A percentile compares a stretch with the other conserved stretches of the same genome.
These are phyloP conservation scores for Pedionomus torquatus DNA, from an alignment of 2,113 vertebrate species.

Conservation along the genomic window DNA sequence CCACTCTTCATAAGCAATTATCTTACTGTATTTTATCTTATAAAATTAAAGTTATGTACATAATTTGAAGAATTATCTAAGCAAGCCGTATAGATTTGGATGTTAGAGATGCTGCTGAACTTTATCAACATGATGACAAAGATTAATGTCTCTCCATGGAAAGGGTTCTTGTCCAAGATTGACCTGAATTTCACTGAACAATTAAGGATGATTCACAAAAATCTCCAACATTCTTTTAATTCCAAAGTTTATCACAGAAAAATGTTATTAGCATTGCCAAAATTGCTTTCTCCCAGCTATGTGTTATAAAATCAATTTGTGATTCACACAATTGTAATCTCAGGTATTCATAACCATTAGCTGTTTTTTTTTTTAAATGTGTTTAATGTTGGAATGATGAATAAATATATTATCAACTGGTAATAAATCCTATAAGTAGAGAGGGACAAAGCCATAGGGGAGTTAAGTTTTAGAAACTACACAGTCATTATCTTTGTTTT, in stretches of 20 bases:
- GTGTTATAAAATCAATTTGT: neutral
- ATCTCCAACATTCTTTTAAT: neutral
- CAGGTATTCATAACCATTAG: neutral
- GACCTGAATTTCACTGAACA: neutral
- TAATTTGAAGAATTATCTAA: neutral
- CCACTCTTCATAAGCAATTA: neutral
- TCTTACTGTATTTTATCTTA: neutral
- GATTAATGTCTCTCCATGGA: neutral
- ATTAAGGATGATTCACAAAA: neutral
- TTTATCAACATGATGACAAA: neutral
- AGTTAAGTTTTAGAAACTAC: neutral
- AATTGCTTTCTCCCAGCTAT: neutral
- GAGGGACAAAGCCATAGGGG: neutral
- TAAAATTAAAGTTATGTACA: neutral
- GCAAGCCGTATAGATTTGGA: neutral
- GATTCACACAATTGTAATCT: neutral
- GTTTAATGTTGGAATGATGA: neutral
- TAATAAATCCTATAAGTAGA: neutral
- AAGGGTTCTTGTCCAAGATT: neutral
- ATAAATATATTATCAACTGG: too few relatives aligned
- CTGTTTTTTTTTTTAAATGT: neutral
- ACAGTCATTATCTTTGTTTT: neutral
- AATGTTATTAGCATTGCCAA: neutral
- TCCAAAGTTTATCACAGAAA: neutral
- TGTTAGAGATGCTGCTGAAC: neutral